phyloP scores from a whole-genome alignment of 2,888 invertebrate species.

The Megaustenia siamemsis region DNA sequence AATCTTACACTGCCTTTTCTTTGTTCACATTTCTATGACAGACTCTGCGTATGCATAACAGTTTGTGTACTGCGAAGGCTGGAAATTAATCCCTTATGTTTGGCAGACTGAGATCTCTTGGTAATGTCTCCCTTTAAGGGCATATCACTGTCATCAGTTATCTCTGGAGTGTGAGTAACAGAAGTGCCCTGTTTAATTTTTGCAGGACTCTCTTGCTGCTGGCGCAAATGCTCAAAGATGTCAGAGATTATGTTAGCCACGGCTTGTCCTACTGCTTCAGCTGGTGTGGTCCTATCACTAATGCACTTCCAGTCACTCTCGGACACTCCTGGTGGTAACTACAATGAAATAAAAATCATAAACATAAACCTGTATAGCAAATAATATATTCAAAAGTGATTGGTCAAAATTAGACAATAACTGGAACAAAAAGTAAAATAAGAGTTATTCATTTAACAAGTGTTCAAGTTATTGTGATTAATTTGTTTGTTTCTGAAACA shows the following conservation, averaged over 20 bases:
- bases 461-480: too few species aligned
- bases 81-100: background rate
- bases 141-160: background rate
- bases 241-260: conserved; percentile 64
- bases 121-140: background rate
- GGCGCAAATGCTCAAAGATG: conserved; percentile 52
- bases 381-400: too few species aligned
- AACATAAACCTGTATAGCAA: too few species aligned
- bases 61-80: conserved; percentile 3
- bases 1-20: too few species aligned
- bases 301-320: conserved; percentile 68
- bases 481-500: too few species aligned
- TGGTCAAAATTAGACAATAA: too few species aligned
- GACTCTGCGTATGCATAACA: background rate
- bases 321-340: conserved; percentile 71
- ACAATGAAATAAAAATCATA: background rate
- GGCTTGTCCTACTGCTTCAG: conserved; percentile 66
- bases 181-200: background rate
- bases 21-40: too few species aligned
- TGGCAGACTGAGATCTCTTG: background rate
- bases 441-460: too few species aligned
- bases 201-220: conserved; percentile 36
- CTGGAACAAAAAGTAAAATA: too few species aligned
- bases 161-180: background rate
- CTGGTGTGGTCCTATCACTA: conserved; percentile 59